These are phyloP conservation scores for Hyperopisus bebe DNA, from an alignment of 2,113 vertebrate genomes.

Conservation along the genomic window DNA sequence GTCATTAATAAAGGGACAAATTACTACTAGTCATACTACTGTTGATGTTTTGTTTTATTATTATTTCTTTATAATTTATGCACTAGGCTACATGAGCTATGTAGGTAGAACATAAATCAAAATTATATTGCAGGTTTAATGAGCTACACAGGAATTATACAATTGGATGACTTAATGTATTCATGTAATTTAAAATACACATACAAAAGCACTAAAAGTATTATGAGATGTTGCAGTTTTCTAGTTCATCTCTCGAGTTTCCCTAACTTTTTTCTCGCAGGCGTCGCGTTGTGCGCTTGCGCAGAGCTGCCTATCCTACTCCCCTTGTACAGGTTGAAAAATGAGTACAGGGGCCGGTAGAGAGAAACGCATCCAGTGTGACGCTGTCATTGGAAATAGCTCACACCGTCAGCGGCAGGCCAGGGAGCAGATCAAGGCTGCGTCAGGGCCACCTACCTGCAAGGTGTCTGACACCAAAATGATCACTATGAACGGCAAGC, in stretches of 20 bases:
- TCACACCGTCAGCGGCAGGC: conserved; percentile 66
- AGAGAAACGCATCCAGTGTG: conserved; percentile 57
- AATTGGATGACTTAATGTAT: background rate
- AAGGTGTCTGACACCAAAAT: conserved; percentile 63
- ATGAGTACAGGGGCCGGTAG: conserved; percentile 68
- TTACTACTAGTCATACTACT: no score
- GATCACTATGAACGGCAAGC: conserved; percentile 93
- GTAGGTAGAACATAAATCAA: background rate
- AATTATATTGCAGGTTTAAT: background rate
- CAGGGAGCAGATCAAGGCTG: conserved; percentile 55
- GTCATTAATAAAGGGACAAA: background rate
- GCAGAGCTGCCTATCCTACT: conserved; percentile 49
- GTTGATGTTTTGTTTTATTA: background rate
- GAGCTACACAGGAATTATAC: background rate
- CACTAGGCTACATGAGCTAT: background rate
- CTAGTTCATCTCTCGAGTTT: background rate
- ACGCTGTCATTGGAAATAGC: conserved; percentile 61
- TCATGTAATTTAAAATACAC: background rate
- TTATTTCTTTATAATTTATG: background rate
- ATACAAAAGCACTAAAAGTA: background rate
- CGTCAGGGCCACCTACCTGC: conserved; percentile 66
- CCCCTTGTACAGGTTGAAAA: conserved; percentile 70
- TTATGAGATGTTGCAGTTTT: background rate
- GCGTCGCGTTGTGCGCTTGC: conserved; percentile 46
- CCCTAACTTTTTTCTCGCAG: background rate